Base-by-base conservation (phyloP, 2,113 vertebrate species). In the Urocitellus parryii region DNA sequence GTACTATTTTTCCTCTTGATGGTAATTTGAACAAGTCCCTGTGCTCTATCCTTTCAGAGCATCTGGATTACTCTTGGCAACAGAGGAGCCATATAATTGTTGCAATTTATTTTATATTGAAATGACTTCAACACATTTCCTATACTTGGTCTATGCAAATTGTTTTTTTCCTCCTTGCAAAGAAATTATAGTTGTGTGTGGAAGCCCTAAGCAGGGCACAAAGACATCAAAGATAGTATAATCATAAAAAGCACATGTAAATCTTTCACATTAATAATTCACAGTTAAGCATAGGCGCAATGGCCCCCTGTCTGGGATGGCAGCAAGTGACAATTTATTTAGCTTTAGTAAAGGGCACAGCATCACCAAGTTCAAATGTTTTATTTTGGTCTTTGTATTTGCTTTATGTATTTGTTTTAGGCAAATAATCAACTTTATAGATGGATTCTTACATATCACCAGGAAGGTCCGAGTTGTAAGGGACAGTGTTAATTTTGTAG, bases 1-100 rank as follows among this genome's bases (percentile, higher is more conserved):
- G 92, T 96, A 83, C 96, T 97, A 61, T 72, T 76, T 98, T 39
- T 97, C 95, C 96, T 97, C 95, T 85, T 79, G 96, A 96, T 32
- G 88, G 90, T 96, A 94, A 96, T 98, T 98, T 97, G 95, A 97
- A 88, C 56, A 92, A 94, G 93, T 85, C 94, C 65, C 95, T 2
- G 32, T 91, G 58, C 88, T 4, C 82, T 97, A 74, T 96, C 93
- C 93, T 98, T 97, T 96, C 18, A 88, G 83, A 96, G 53, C 2
- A 8, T 97, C n/a, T 0, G 39, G 95, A 88, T 97, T 92, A 42
- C 93, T 79, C 88, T 91, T 86, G 80, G 83, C 88, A 68, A 82
- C 84, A 25, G 96, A 90, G 48, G 77, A 96, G 58, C 80, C 83
- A 95, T 39, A 56, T 61, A 42, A 95, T 91, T 86, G 96, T 94